Base-by-base conservation (phyloP, 2,888 invertebrate genomes). In the Mamestra brassicae region DNA sequence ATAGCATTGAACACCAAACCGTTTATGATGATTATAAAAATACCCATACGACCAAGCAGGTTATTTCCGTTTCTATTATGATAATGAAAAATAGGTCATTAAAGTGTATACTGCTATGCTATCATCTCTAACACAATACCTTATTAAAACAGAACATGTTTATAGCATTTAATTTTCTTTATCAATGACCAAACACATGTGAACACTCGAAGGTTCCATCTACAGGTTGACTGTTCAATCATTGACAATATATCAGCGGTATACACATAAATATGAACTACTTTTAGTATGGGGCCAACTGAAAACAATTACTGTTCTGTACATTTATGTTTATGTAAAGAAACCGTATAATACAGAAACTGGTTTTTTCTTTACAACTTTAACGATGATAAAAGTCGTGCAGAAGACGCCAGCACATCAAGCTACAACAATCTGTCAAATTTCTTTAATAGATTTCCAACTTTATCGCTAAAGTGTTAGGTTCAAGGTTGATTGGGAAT, bases 81-180 rank as follows among this genome's bases (percentile, higher is more conserved):
- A 36, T 26, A 42, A 58, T 71, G 11, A 71, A 78, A 2, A 74
- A 54, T 76, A 52, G 13, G 13, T 4, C 3, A 57, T 15, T 74
- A 52, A n/a, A 60, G 4, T 80, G 11, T 34, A 5, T 38, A 45
- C 45, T 52, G 13, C 38, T 38, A 45, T 52, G 42, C n/a, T 65
- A 76, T 76, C 47, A 47, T 38, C 11, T 38, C 11, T 60, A 58
- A 54, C 15, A 61, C 54, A 55, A 61, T 60, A 76, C 47, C 15
- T 54, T 34, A 45, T 47, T 60, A 68, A 52, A 75, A 61, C 36
- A 57, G 8, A 36, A 42, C 3, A 70, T 61, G 2, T 8, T n/a
- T 17, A 45, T 52, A 5, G n/a, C 11, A 55, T 69, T 4, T n/a
- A n/a, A 42, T 55, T 54, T 34, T 64, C 34, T 34, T 52, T 71